Conservation (phyloP, 2,888 invertebrate genomes). For the Scelioninae gen. 2 region DNA sequence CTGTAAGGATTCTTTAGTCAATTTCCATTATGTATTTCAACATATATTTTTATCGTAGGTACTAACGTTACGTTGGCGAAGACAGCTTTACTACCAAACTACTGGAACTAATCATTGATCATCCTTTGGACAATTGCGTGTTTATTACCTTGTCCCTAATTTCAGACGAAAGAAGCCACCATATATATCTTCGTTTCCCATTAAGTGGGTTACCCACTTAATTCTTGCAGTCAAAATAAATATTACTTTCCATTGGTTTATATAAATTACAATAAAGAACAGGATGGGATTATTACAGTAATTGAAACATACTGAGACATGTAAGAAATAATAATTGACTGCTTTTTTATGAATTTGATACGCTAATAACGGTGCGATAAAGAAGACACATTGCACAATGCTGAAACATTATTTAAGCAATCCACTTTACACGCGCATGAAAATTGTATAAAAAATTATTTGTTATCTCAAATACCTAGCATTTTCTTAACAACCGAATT, state of each 20-base stretch:
- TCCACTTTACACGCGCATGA: too few species aligned
- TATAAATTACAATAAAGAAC: slow-evolving; percentile 28
- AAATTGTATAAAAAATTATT: too few species aligned
- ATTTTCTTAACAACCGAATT: too few species aligned
- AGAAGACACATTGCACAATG: too few species aligned
- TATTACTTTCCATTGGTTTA: not conserved
- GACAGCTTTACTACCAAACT: slow-evolving; percentile 34
- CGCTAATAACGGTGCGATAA: too few species aligned
- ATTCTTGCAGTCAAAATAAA: slow-evolving; percentile 7
- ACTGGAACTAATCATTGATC: slow-evolving; percentile 39
- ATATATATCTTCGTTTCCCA: slow-evolving; percentile 30
- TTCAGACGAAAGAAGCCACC: slow-evolving; percentile 14
- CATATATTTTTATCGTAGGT: not conserved
- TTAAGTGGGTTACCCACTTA: slow-evolving; percentile 19
- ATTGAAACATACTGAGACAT: too few species aligned
- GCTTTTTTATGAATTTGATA: too few species aligned
- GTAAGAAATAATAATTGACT: too few species aligned
- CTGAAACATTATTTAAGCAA: too few species aligned
- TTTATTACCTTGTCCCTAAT: not conserved
- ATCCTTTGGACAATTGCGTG: slow-evolving; percentile 27
- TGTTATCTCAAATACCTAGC: too few species aligned
- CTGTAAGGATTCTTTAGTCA: slow-evolving; percentile 40
- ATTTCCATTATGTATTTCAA: slow-evolving; percentile 32
- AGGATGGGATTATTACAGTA: too few species aligned
- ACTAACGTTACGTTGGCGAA: slow-evolving; percentile 1